phyloP scores from a whole-genome alignment of 2,113 vertebrate genomes.

The Cacatua alba region DNA sequence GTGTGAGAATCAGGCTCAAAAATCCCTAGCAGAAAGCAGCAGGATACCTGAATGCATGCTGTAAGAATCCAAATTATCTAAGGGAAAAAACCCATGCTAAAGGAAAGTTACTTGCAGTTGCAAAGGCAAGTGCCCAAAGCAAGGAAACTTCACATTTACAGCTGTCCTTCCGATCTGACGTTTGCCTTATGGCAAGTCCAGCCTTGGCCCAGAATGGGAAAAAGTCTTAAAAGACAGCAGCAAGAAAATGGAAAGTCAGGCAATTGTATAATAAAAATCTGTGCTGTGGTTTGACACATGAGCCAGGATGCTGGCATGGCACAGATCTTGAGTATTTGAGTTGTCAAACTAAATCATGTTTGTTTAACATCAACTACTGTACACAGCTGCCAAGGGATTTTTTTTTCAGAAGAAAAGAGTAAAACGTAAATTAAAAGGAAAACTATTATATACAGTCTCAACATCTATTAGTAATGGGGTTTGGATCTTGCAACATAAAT shows the following conservation, averaged over 20 bases:
- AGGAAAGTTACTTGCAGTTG: neutral
- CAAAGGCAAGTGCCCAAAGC: neutral
- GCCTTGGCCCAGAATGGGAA: neutral
- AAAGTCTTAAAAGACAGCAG: neutral
- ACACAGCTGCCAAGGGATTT: neutral
- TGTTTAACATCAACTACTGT: neutral
- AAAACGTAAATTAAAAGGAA: neutral
- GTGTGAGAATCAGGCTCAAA: slow-evolving; percentile 12
- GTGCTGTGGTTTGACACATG: neutral
- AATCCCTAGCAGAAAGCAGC: slow-evolving; percentile 13
- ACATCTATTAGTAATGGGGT: neutral
- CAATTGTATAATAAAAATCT: neutral
- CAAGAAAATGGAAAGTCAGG: neutral
- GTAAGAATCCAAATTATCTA: neutral
- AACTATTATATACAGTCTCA: neutral
- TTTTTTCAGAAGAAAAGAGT: neutral
- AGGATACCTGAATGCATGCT: neutral
- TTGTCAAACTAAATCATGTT: neutral
- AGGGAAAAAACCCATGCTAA: neutral
- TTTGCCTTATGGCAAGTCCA: neutral
- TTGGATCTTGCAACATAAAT: neutral
- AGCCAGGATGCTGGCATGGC: neutral
- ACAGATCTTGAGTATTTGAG: neutral
- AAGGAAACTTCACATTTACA: neutral
- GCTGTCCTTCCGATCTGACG: neutral